phyloP scores from a whole-genome alignment of 23 tunicate genomes.

The Styela plicata region DNA sequence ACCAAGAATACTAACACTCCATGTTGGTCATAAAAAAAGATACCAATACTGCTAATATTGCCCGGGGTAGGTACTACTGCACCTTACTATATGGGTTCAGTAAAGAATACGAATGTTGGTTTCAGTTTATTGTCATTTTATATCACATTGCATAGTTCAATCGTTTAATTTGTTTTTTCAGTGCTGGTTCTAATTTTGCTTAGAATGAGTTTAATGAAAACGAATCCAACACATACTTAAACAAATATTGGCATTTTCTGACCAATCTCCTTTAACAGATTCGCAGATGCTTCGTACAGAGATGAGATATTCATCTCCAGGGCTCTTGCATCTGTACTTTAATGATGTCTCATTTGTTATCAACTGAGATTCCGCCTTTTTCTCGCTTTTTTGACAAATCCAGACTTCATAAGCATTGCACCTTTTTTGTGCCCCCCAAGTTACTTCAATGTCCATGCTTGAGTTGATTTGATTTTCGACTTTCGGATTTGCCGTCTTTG shows the following conservation, averaged over 20 bases:
- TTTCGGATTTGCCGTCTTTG: not conserved
- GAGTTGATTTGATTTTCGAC: not conserved
- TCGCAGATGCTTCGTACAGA: not conserved
- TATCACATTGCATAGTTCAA: too few relatives aligned
- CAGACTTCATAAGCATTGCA: not conserved
- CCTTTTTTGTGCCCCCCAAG: not conserved
- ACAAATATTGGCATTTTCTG: not conserved
- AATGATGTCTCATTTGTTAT: not conserved
- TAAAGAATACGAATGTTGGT: too few relatives aligned
- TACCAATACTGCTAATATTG: too few relatives aligned
- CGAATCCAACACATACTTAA: not conserved
- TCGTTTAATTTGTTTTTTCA: too few relatives aligned
- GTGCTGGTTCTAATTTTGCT: too few relatives aligned
- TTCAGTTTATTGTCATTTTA: too few relatives aligned
- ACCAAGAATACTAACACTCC: too few relatives aligned
- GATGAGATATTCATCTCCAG: not conserved
- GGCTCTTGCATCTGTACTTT: not conserved
- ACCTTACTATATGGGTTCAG: too few relatives aligned
- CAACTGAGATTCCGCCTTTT: not conserved
- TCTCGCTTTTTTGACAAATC: not conserved
- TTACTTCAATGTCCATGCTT: not conserved
- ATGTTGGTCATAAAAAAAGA: too few relatives aligned
- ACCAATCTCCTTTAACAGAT: not conserved
- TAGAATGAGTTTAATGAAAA: too few relatives aligned
- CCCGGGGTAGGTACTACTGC: too few relatives aligned